phyloP scores from a whole-genome alignment of 2,888 invertebrate species.

The Plebejus anna region DNA sequence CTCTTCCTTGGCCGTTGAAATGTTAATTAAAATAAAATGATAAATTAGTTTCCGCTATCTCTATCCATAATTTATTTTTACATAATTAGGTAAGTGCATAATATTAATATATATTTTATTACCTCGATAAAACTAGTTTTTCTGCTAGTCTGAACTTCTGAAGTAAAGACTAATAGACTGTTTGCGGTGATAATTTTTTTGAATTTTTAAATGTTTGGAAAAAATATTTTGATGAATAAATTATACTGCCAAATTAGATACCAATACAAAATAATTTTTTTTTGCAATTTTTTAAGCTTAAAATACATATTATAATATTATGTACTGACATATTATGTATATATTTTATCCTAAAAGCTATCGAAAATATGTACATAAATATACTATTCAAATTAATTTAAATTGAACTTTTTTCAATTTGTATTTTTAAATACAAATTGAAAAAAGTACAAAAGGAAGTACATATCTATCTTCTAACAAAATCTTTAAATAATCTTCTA shows the following conservation, averaged over 20 bases:
- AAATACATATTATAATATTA: too few relatives aligned
- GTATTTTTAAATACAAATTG: too few relatives aligned
- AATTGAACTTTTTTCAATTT: too few relatives aligned
- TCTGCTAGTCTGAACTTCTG: not conserved
- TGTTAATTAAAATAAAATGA: constrained; percentile 5
- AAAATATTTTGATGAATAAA: not conserved
- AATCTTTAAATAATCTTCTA: too few relatives aligned
- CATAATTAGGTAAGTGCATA: constrained; percentile 10
- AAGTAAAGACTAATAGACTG: not conserved
- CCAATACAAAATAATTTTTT: not conserved
- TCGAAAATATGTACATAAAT: too few relatives aligned
- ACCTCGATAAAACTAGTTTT: not conserved
- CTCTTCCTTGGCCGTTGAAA: not conserved
- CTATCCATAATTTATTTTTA: not conserved
- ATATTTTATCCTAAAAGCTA: too few relatives aligned
- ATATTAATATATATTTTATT: not conserved
- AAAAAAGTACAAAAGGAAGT: too few relatives aligned
- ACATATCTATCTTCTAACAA: too few relatives aligned
- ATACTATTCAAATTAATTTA: too few relatives aligned
- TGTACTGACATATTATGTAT: too few relatives aligned
- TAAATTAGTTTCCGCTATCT: constrained; percentile 16
- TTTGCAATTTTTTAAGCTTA: too few relatives aligned
- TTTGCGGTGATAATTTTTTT: not conserved
- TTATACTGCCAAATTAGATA: not conserved
- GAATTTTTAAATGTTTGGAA: not conserved